These are phyloP conservation scores for Alaudala cheleensis DNA, from an alignment of 2,113 vertebrate species.

Conservation along the genomic window DNA sequence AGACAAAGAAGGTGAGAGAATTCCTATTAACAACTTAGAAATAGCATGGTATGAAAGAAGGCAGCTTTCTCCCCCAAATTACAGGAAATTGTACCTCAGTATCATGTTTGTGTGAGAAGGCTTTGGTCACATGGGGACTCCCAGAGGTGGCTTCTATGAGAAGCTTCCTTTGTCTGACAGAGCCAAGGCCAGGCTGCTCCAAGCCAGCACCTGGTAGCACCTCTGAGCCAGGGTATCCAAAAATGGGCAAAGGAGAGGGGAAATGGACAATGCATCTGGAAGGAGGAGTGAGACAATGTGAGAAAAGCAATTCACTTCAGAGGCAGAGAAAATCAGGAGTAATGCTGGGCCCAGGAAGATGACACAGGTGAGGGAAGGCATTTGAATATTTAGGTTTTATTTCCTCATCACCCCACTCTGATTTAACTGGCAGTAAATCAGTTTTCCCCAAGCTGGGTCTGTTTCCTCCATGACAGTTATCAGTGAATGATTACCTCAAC, in stretches of 20 bases:
- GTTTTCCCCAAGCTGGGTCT: background rate
- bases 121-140: rapidly evolving
- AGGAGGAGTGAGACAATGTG: background rate
- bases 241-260: background rate
- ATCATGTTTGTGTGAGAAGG: background rate
- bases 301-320: background rate
- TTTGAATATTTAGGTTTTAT: background rate
- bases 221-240: background rate
- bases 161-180: background rate
- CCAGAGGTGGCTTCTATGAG: background rate
- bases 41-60: background rate
- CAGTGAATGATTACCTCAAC: background rate
- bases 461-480: background rate
- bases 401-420: background rate
- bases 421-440: background rate
- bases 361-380: background rate
- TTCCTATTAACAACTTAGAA: background rate
- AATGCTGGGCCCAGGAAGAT: background rate
- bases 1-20: background rate
- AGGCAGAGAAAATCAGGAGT: background rate
- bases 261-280: background rate
- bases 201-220: background rate
- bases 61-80: background rate
- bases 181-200: background rate
- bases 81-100: background rate